These are phyloP conservation scores for Pionites leucogaster DNA, from an alignment of 2,113 vertebrate genomes.

Conservation along the genomic window DNA sequence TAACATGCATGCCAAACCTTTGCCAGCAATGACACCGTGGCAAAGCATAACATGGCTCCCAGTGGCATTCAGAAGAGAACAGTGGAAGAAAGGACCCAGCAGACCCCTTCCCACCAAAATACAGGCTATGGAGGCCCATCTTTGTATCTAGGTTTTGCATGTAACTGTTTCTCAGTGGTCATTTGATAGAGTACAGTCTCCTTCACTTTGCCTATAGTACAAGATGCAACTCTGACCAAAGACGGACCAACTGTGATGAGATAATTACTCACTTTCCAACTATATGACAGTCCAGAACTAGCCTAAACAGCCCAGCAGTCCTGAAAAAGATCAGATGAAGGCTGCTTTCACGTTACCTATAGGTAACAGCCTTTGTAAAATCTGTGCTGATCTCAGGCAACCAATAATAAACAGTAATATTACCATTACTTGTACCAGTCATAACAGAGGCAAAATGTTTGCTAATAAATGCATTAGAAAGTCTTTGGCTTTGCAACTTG, in stretches of 20 bases:
- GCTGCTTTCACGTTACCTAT: not conserved
- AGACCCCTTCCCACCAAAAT: not conserved
- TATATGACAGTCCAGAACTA: not conserved
- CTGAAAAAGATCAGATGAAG: not conserved
- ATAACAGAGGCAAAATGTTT: not conserved
- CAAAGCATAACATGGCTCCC: not conserved
- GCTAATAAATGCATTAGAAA: not conserved
- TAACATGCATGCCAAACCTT: not conserved
- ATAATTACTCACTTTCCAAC: not conserved
- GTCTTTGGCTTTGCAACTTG: not conserved
- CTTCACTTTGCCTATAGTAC: not conserved
- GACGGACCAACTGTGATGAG: not conserved
- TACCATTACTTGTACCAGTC: not conserved
- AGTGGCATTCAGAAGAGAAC: not conserved
- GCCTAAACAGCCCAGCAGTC: not conserved
- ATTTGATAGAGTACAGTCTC: not conserved
- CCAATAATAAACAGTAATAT: not conserved
- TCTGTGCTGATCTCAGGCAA: not conserved
- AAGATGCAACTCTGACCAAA: not conserved
- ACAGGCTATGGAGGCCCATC: not conserved
- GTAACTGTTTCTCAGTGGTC: not conserved
- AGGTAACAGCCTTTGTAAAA: not conserved
- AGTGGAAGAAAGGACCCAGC: not conserved
- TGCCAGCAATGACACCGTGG: rapidly evolving
- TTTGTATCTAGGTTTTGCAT: not conserved